These are phyloP conservation scores for Riptortus pedestris DNA, from an alignment of 1,140 invertebrate species.

Conservation along the genomic window DNA sequence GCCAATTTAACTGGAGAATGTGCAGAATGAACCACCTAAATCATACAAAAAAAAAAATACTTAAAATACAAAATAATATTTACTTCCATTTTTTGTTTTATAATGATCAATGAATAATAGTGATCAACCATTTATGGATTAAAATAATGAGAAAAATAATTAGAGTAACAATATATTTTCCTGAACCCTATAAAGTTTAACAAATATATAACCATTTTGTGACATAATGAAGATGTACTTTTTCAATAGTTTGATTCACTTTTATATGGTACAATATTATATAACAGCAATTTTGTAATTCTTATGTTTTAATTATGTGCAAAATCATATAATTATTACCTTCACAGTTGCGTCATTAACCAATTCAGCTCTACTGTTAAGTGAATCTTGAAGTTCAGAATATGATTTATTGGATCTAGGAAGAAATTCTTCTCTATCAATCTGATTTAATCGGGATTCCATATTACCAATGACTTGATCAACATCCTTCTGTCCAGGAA, in stretches of 20 bases:
- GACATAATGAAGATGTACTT: not conserved
- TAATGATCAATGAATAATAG: too few species aligned
- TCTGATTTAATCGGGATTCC: conserved; percentile 57
- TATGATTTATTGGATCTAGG: conserved; percentile 61
- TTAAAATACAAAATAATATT: not conserved
- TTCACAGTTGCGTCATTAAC: conserved; percentile 58
- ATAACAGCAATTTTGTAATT: too few species aligned
- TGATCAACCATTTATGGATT: too few species aligned
- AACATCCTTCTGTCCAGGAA: conserved; percentile 82
- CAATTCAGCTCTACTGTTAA: conserved; percentile 68
- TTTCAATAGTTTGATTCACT: too few species aligned
- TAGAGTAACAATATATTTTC: too few species aligned
- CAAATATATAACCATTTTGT: too few species aligned
- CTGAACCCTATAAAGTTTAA: too few species aligned
- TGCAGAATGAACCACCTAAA: conserved; percentile 64
- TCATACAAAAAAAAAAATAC: conserved; percentile 36
- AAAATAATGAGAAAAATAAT: too few species aligned
- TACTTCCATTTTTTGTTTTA: too few species aligned
- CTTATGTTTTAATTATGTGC: too few species aligned
- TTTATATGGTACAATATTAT: too few species aligned
- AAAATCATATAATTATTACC: not conserved
- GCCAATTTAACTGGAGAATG: conserved; percentile 56
- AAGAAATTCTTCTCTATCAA: conserved; percentile 61
- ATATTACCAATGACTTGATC: conserved; percentile 77
- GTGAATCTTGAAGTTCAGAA: conserved; percentile 71